Percentiles rank a stretch among this genome's conserved stretches.
Conservation (phyloP, 2,888 invertebrate species). For the Pyralis farinalis region DNA sequence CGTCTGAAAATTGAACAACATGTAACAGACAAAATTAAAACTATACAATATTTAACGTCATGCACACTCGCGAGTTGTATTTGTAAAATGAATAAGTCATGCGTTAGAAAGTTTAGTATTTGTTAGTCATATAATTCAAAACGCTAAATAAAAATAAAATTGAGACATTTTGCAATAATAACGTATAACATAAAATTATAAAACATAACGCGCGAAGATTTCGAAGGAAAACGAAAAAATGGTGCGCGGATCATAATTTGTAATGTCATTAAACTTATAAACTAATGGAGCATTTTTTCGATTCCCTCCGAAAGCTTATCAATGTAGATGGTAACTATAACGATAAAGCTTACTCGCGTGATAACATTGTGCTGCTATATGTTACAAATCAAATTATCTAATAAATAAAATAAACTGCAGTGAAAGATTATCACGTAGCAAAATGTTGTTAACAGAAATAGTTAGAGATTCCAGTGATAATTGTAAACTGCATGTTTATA, state of each 20-base stretch:
- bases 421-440: conserved; percentile 50
- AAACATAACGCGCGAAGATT: conserved; percentile 43
- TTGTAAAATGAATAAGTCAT: conserved; percentile 65
- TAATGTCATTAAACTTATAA: conserved; percentile 53
- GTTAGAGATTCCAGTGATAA: conserved; percentile 39
- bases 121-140: conserved; percentile 77
- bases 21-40: conserved; percentile 32
- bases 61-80: conserved; percentile 75
- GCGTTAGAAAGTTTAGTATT: conserved; percentile 74
- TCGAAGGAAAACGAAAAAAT: conserved; percentile 64
- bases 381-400: conserved; percentile 42
- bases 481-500: conserved; percentile 50
- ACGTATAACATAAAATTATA: conserved; percentile 22
- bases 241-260: conserved; percentile 40
- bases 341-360: conserved; percentile 22
- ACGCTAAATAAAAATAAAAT: conserved; percentile 36
- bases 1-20: conserved; percentile 48
- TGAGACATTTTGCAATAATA: conserved; percentile 17
- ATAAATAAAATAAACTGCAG: conserved; percentile 53
- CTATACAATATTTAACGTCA: conserved; percentile 49
- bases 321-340: conserved; percentile 30
- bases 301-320: conserved; percentile 57
- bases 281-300: conserved; percentile 55
- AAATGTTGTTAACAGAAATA: conserved; percentile 17
- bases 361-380: conserved; percentile 30